These are phyloP conservation scores for Porites divaricata DNA, from an alignment of 92 coral and sea anemone genomes.

Conservation along the genomic window DNA sequence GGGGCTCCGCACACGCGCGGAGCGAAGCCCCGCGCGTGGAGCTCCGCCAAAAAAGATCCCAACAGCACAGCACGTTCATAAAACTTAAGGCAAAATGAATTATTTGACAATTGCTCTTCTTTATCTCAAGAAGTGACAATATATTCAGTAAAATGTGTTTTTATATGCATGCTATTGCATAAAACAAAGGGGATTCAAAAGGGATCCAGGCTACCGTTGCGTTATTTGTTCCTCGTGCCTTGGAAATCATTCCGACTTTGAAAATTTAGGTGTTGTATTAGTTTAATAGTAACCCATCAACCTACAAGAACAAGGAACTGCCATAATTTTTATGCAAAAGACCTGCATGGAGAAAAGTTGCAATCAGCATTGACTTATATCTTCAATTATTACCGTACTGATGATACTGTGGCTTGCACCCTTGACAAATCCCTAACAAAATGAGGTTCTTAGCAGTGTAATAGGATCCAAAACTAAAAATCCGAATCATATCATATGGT, in stretches of 20 bases:
- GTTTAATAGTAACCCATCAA: not conserved
- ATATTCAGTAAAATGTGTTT: not conserved
- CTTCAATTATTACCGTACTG: constrained; percentile 36
- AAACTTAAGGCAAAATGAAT: constrained; percentile 53
- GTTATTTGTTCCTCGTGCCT: constrained; percentile 47
- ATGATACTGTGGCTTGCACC: constrained; percentile 39
- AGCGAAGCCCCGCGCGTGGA: too few relatives aligned
- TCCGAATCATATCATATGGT: constrained; percentile 28
- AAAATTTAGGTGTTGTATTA: not conserved
- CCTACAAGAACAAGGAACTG: constrained; percentile 19
- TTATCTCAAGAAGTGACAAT: constrained; percentile 11
- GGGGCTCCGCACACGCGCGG: too few relatives aligned
- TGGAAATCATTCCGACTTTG: constrained; percentile 32
- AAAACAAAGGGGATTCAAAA: not conserved
- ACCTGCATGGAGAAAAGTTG: not conserved
- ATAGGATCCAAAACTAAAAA: too few relatives aligned
- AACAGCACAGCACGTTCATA: constrained; percentile 50
- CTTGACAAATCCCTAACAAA: constrained; percentile 24
- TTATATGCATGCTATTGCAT: too few relatives aligned
- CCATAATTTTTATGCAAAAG: constrained; percentile 10
- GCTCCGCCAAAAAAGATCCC: constrained; percentile 72
- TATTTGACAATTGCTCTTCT: constrained; percentile 53
- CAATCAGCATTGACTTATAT: constrained; percentile 7
- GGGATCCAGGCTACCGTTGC: constrained; percentile 9
- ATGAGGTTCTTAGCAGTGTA: constrained; percentile 30